Evolutionary conservation across 2,888 invertebrate species (phyloP).

Genomic region (Zaprionus lineosus): DNA sequence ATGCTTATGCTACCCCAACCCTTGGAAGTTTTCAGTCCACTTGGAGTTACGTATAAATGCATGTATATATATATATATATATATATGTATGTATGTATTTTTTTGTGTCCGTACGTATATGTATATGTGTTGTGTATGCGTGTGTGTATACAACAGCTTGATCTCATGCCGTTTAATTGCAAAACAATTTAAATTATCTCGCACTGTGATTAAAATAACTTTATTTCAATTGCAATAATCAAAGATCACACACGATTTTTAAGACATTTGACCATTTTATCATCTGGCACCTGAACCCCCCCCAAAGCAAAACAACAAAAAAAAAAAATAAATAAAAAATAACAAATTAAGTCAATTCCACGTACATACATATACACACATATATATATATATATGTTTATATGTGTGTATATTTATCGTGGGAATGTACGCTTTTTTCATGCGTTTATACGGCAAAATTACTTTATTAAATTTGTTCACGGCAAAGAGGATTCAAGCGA

Average conservation of each 20-base stretch:
- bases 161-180: neutral
- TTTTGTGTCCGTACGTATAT: neutral
- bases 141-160: neutral
- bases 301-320: neutral
- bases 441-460: too few relatives aligned
- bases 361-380: too few relatives aligned
- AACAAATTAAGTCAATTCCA: too few relatives aligned
- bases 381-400: too few relatives aligned
- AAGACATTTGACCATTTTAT: too few relatives aligned
- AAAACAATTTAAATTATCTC: neutral
- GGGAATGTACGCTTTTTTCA: too few relatives aligned
- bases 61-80: neutral
- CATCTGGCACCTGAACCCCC: too few relatives aligned
- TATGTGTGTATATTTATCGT: too few relatives aligned
- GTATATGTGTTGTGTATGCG: neutral
- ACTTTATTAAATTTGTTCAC: too few relatives aligned
- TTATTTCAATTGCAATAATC: neutral
- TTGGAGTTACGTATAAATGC: constrained; percentile 14
- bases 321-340: neutral
- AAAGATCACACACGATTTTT: neutral
- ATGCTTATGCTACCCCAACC: constrained; percentile 21
- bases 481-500: too few relatives aligned
- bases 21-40: constrained; percentile 6
- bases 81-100: neutral
- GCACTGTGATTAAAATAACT: neutral